Percentiles rank a stretch among this genome's conserved stretches.
Conservation (phyloP, 2,888 invertebrate species). For the Hirtodrosophila confusa region DNA sequence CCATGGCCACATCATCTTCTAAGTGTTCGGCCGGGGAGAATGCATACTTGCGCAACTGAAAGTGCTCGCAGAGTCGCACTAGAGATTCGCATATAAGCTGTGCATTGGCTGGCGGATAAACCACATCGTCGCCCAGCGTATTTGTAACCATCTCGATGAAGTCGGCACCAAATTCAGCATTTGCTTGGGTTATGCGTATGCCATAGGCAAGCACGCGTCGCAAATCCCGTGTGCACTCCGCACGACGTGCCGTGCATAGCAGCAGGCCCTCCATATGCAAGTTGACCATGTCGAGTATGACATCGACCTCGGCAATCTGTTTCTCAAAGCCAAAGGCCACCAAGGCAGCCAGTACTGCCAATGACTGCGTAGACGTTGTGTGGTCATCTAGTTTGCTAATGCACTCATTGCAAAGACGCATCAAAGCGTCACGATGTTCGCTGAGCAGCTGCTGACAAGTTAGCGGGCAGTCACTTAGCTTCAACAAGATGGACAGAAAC, state of each 20-base stretch:
- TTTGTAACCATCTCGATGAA: conserved; percentile 88
- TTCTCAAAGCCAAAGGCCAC: conserved; percentile 70
- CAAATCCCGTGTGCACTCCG: conserved; percentile 79
- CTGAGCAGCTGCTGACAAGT: conserved; percentile 82
- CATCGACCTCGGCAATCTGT: conserved; percentile 51
- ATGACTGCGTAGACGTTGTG: conserved; percentile 82
- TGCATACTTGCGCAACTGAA: conserved; percentile 81
- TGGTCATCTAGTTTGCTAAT: conserved; percentile 82
- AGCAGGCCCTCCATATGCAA: conserved; percentile 83
- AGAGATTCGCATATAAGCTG: conserved; percentile 89
- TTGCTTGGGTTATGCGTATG: conserved; percentile 88
- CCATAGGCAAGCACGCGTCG: conserved; percentile 86
- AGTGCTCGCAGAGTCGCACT: conserved; percentile 89
- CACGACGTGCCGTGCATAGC: conserved; percentile 81
- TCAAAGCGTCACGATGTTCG: conserved; percentile 79
- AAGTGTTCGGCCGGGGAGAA: conserved; percentile 44
- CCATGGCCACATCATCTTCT: conserved; percentile 65
- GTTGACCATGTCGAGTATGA: conserved; percentile 81
- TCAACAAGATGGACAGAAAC: conserved; percentile 82
- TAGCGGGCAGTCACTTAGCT: conserved; percentile 83
- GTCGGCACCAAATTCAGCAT: conserved; percentile 87
- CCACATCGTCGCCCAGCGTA: conserved; percentile 81
- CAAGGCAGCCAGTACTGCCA: conserved; percentile 82
- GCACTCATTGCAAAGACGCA: conserved; percentile 82
- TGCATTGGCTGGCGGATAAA: conserved; percentile 80